Base-by-base conservation (phyloP, 1,140 invertebrate genomes). In the Drosophila grimshawi region DNA sequence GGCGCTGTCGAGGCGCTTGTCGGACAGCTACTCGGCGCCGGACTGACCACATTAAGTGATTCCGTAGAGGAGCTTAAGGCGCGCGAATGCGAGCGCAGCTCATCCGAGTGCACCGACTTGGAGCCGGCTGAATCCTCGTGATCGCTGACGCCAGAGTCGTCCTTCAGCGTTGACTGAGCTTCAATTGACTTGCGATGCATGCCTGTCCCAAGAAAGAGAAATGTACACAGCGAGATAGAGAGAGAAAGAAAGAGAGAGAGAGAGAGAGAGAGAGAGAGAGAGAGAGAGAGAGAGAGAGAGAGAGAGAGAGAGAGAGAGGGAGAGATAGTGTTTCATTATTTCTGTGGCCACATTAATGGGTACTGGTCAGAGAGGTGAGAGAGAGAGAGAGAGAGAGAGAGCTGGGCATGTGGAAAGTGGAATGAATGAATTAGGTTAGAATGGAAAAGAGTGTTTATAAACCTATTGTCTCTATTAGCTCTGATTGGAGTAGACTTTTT, bases 161-260 rank as follows among this genome's bases (percentile, higher is more conserved):
- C 94, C 93, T 98, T 98, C 39, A 99, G 95, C 92, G 98, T 97
- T 80, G 98, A 97, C 57, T 98, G 97, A 5, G 98, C 98, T 94
- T 99, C 98, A 73, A 99, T 93, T 11, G 98, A 99, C 94, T 99
- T 99, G 82, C 98, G 97, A 93, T 99, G 98, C 98, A 99, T 99
- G 92, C 98, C 98, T 99, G 93, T 0, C 0, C 2, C 19, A 1
- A 19, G 1, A 19, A 19, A 1, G 19, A 19, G 1, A 19, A 19
- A 19, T 1, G 19, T 19, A 19, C 0, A 35, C 30, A 48, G 35
- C 2, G 11, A 3, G 30, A 6, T 1, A 59, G 4, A 57, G 10
- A 57, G n/a, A 7, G 19, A 64, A 39, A 11, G 19, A 48, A 11
- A 32, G 30, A 41, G 30, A 48, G 41, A 46, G 48, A 53, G 63